Conservation (phyloP, 2,888 invertebrate genomes). For the Lepidochitona cinerea region DNA sequence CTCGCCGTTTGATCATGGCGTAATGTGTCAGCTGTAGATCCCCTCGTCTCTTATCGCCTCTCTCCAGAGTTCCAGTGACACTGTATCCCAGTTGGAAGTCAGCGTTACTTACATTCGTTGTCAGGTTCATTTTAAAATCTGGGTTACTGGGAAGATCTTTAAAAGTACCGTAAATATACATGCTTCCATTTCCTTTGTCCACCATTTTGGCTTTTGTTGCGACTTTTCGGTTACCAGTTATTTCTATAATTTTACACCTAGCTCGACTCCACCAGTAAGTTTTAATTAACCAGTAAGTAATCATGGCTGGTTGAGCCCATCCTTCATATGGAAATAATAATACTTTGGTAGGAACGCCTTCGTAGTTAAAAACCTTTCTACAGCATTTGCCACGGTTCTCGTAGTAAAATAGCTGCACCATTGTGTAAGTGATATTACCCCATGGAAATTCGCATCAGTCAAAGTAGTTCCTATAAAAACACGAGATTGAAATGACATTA, state of each 20-base stretch:
- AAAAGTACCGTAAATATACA: slow-evolving; percentile 85
- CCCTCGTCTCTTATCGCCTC: slow-evolving; percentile 81
- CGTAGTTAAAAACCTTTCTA: slow-evolving; percentile 84
- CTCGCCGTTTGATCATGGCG: slow-evolving; percentile 86
- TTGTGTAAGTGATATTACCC: slow-evolving; percentile 36
- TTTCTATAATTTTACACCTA: slow-evolving; percentile 87
- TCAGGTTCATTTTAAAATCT: slow-evolving; percentile 78
- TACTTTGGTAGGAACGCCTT: slow-evolving; percentile 87
- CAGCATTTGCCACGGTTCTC: slow-evolving; percentile 88
- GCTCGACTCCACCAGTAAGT: slow-evolving; percentile 90
- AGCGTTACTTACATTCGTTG: slow-evolving; percentile 86
- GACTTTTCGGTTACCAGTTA: slow-evolving; percentile 83
- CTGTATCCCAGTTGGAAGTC: slow-evolving; percentile 93
- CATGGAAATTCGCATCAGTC: neutral
- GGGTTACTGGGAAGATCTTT: slow-evolving; percentile 70
- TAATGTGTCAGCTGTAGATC: slow-evolving; percentile 89
- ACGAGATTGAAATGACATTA: too few relatives aligned
- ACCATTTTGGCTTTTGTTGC: slow-evolving; percentile 86
- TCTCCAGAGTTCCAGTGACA: slow-evolving; percentile 87
- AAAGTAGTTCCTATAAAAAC: too few relatives aligned
- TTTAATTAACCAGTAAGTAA: slow-evolving; percentile 88
- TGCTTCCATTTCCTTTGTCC: slow-evolving; percentile 83
- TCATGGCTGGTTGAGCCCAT: slow-evolving; percentile 88
- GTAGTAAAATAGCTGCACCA: slow-evolving; percentile 80
- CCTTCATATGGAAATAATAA: slow-evolving; percentile 89